Evolutionary conservation across 2,888 invertebrate genomes (phyloP).

Genomic region (Melanostoma scalare): DNA sequence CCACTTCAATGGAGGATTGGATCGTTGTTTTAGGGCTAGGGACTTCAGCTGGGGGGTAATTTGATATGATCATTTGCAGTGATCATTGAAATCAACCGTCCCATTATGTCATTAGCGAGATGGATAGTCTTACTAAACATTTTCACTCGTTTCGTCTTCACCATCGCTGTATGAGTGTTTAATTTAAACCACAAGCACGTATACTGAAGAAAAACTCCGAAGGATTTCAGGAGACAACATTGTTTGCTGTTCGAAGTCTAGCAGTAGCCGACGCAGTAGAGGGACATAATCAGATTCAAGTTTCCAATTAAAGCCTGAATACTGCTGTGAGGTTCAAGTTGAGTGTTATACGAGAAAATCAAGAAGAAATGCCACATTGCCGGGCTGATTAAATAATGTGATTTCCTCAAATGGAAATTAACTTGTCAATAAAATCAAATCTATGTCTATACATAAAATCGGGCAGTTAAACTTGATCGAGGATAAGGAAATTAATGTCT

Average conservation of each 20-base stretch:
- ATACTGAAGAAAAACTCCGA: not conserved
- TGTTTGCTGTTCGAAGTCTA: too few species aligned
- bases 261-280: too few species aligned
- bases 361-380: conserved; percentile 41
- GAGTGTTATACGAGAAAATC: conserved; percentile 21
- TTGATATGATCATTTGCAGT: conserved; percentile 27
- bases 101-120: conserved; percentile 25
- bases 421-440: conserved; percentile 32
- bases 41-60: conserved; percentile 36
- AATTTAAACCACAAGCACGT: not conserved
- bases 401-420: conserved; percentile 53
- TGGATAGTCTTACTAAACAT: conserved; percentile 17
- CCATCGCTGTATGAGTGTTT: not conserved
- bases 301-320: conserved; percentile 30
- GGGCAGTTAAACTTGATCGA: not conserved
- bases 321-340: conserved; percentile 42
- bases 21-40: conserved; percentile 32
- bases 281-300: not conserved
- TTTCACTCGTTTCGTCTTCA: not conserved
- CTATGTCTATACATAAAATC: not conserved
- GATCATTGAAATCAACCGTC: conserved; percentile 9
- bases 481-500: conserved; percentile 29
- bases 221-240: conserved; percentile 45
- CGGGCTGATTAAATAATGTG: not conserved
- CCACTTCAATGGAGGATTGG: not conserved